Conservation (phyloP, 30 jellyfish, hydroid and myxozoan genomes). For the Phacellophora camtschatica region DNA sequence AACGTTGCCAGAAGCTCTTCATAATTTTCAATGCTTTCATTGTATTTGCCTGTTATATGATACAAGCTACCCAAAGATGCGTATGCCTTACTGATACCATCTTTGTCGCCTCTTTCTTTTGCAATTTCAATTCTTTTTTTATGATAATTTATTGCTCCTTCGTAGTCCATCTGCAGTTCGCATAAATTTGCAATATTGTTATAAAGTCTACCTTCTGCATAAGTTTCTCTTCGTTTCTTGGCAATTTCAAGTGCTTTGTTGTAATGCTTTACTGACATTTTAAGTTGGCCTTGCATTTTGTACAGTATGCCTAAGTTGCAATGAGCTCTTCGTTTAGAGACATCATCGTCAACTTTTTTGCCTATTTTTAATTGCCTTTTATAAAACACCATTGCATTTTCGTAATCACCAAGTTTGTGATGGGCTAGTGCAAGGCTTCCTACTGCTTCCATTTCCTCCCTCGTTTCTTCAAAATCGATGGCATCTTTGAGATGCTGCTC, state of each 20-base stretch:
- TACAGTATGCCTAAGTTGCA: conserved; percentile 79
- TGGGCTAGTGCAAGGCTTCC: conserved; percentile 84
- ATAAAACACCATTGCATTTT: conserved; percentile 56
- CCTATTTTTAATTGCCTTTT: conserved; percentile 67
- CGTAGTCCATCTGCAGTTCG: conserved; percentile 80
- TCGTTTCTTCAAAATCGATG: conserved; percentile 64
- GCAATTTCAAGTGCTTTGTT: conserved; percentile 74
- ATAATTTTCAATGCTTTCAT: conserved; percentile 63
- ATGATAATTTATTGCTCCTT: conserved; percentile 77
- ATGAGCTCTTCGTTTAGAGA: conserved; percentile 68
- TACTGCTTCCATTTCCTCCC: conserved; percentile 68
- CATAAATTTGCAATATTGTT: conserved; percentile 84
- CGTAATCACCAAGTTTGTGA: conserved; percentile 71
- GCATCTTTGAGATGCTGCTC: conserved; percentile 79
- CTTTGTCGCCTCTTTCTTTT: conserved; percentile 69
- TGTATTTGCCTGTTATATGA: conserved; percentile 41
- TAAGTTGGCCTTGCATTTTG: conserved; percentile 73
- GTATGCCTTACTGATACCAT: conserved; percentile 67
- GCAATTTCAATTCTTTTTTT: conserved; percentile 66
- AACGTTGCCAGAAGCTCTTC: conserved; percentile 48
- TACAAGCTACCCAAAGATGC: conserved; percentile 83
- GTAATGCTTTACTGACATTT: conserved; percentile 62
- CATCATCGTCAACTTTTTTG: conserved; percentile 60
- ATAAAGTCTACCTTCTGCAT: conserved; percentile 73
- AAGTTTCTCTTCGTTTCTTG: conserved; percentile 63